Evolutionary conservation across 2,888 invertebrate genomes (phyloP).

Genomic region (Spialia ferax): DNA sequence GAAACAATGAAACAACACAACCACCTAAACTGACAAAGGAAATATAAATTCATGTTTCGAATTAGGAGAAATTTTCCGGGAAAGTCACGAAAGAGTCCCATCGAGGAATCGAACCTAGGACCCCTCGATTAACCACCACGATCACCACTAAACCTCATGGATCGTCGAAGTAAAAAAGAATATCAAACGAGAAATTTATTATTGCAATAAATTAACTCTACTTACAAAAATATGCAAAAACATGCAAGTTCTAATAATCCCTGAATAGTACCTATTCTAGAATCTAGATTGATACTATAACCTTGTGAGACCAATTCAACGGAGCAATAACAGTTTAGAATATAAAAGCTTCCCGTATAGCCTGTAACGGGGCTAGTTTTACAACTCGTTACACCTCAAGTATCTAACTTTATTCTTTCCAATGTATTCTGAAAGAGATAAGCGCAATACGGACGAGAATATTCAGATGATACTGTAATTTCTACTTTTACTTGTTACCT

Average conservation of each 20-base stretch:
- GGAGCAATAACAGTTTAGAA: slow-evolving; percentile 36
- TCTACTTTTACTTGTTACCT: too few species aligned
- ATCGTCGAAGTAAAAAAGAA: too few species aligned
- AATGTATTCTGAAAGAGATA: slow-evolving; percentile 29
- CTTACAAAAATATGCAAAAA: slow-evolving; percentile 4
- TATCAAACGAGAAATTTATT: too few species aligned
- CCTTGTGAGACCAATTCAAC: slow-evolving; percentile 24
- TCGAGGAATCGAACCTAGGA: too few species aligned
- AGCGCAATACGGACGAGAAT: not conserved
- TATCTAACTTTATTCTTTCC: slow-evolving; percentile 35
- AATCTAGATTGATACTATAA: slow-evolving; percentile 18
- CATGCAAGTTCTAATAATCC: not conserved
- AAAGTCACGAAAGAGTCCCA: too few species aligned
- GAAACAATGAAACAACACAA: too few species aligned
- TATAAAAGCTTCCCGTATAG: slow-evolving; percentile 38
- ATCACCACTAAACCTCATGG: too few species aligned
- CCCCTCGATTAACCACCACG: too few species aligned
- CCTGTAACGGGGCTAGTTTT: slow-evolving; percentile 42
- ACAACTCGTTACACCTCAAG: slow-evolving; percentile 45
- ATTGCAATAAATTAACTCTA: not conserved
- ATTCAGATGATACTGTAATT: not conserved
- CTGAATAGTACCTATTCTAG: too few species aligned
- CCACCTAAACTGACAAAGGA: too few species aligned
- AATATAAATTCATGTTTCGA: too few species aligned
- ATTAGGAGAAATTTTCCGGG: too few species aligned